Evolutionary conservation across 2,113 vertebrate genomes (phyloP).

Genomic region (Quiscalus mexicanus): DNA sequence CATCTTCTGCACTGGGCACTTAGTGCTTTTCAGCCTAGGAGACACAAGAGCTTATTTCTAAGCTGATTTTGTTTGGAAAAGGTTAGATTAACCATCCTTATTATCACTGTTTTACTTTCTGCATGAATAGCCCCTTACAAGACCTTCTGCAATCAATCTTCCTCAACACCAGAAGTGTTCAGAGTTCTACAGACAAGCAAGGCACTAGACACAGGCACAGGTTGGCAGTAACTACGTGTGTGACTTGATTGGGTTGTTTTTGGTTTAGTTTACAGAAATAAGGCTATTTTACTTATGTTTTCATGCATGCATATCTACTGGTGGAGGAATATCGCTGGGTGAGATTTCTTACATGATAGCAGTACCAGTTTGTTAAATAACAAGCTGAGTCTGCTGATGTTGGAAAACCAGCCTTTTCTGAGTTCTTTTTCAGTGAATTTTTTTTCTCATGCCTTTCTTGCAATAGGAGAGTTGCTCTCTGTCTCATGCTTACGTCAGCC

Average conservation of each 20-base stretch:
- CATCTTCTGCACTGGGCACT: neutral
- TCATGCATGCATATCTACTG: neutral
- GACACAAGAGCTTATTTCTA: neutral
- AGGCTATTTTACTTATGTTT: neutral
- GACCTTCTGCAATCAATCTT: neutral
- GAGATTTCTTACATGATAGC: neutral
- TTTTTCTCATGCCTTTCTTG: neutral
- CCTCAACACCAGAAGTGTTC: neutral
- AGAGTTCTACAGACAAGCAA: neutral
- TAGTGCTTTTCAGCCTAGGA: neutral
- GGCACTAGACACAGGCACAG: neutral
- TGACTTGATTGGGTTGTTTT: neutral
- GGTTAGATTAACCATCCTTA: neutral
- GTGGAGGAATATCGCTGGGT: neutral
- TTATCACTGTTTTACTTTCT: neutral
- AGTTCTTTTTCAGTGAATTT: neutral
- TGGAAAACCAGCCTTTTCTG: neutral
- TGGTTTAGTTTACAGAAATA: neutral
- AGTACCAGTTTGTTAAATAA: neutral
- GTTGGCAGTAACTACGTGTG: fast-evolving
- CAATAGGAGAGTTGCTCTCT: neutral
- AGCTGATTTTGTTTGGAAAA: neutral
- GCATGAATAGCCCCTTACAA: neutral
- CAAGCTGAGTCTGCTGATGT: neutral
- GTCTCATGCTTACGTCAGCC: neutral